phyloP scores from a whole-genome alignment of 1,140 invertebrate species.

The Melanaphis sacchari region DNA sequence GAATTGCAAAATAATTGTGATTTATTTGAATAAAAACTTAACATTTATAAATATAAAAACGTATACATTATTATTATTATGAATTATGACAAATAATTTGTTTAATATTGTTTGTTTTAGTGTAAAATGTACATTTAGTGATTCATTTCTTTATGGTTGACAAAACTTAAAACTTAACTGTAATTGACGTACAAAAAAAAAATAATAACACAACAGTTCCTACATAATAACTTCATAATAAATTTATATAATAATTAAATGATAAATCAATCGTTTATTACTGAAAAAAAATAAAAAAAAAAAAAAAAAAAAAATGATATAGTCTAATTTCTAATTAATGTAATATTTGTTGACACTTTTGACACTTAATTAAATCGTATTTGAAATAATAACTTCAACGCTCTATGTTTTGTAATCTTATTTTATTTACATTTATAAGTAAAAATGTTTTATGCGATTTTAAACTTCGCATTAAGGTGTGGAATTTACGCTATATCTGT shows the following conservation, averaged over 20 bases:
- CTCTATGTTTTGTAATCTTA: neutral
- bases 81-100: constrained; percentile 3
- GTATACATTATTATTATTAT: constrained; percentile 7
- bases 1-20: neutral
- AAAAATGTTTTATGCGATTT: neutral
- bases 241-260: neutral
- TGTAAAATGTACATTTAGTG: neutral
- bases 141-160: constrained; percentile 4
- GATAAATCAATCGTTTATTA: neutral
- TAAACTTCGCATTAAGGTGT: neutral
- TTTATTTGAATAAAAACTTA: neutral
- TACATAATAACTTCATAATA: neutral
- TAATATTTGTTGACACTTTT: too few relatives aligned
- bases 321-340: neutral
- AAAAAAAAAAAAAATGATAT: neutral
- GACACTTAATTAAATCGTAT: neutral
- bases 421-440: neutral
- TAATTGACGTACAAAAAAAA: neutral
- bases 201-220: neutral
- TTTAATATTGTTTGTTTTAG: constrained; percentile 2
- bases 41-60: neutral
- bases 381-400: neutral
- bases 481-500: neutral
- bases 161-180: neutral
- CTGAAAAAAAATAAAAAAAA: neutral